Evolutionary conservation across 2,113 vertebrate genomes (phyloP).

Genomic region (Cynoglossus semilaevis): DNA sequence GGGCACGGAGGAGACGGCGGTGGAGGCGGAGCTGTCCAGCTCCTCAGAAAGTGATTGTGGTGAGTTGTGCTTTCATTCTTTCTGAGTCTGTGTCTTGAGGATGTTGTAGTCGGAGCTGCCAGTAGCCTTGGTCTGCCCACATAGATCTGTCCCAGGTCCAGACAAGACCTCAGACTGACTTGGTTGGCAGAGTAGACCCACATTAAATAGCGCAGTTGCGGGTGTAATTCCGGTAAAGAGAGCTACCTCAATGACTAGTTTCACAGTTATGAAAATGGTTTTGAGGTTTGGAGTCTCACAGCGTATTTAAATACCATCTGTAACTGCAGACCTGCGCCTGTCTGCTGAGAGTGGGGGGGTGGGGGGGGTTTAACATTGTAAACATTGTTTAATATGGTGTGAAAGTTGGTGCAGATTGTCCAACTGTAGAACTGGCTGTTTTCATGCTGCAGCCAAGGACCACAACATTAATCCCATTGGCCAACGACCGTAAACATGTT

Average conservation of each 20-base stretch:
- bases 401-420: constrained; percentile 28
- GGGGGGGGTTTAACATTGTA: no score
- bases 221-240: constrained; percentile 32
- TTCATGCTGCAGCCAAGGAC: not conserved
- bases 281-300: constrained; percentile 26
- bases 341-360: not conserved
- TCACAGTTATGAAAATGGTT: constrained; percentile 21
- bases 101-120: constrained; percentile 5
- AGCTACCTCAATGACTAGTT: constrained; percentile 6
- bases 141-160: constrained; percentile 29
- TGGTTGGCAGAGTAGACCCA: not conserved
- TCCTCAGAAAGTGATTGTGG: constrained; percentile 73
- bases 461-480: not conserved
- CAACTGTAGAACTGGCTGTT: constrained; percentile 15
- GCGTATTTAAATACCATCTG: constrained; percentile 17
- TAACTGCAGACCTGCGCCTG: not conserved
- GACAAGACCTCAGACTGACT: constrained; percentile 34
- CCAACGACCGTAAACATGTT: not conserved
- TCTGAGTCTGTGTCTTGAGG: not conserved
- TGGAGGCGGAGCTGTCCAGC: constrained; percentile 66
- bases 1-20: constrained; percentile 57
- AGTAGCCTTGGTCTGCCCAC: constrained; percentile 22
- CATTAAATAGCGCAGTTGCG: constrained; percentile 24
- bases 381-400: constrained; percentile 17
- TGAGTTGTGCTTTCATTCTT: constrained; percentile 49